phyloP scores from a whole-genome alignment of 2,797 vertebrate species.

The Onychomys arenicola region DNA sequence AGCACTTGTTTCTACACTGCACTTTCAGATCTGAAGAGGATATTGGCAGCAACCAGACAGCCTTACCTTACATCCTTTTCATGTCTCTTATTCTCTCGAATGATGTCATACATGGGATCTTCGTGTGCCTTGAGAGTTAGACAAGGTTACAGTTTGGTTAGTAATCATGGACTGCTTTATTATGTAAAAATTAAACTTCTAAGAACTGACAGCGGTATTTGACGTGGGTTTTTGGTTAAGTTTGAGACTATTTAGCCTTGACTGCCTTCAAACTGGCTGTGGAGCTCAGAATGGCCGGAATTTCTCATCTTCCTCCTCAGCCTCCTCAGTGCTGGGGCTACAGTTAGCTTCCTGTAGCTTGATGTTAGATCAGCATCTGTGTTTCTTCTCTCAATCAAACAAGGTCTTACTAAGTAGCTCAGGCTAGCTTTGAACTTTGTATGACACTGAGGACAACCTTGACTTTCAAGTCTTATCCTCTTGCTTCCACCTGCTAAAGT shows the following conservation, averaged over 20 bases:
- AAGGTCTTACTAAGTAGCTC: neutral
- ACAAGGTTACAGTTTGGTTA: conserved; percentile 61
- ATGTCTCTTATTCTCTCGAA: conserved; percentile 96
- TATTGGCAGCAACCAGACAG: neutral
- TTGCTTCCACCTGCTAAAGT: neutral
- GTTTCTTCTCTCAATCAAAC: neutral
- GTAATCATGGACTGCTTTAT: neutral
- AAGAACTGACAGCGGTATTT: neutral
- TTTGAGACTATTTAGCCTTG: neutral
- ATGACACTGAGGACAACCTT: too few relatives aligned
- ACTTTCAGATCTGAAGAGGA: conserved; percentile 32
- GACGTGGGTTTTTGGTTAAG: neutral
- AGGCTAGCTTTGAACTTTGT: neutral
- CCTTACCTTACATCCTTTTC: conserved; percentile 96
- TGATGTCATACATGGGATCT: conserved; percentile 98
- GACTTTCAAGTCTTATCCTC: neutral
- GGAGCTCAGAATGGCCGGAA: neutral
- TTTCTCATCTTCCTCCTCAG: neutral
- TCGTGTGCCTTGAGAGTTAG: conserved; percentile 93
- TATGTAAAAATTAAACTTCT: conserved; percentile 13
- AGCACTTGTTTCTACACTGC: neutral
- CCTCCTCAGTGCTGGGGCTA: neutral
- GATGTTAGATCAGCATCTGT: neutral
- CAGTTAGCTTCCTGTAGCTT: neutral
- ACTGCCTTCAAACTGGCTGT: neutral